Evolutionary conservation across 2,888 invertebrate species (phyloP), one percentile per base, ranked within the genome.

Genomic region (Danaus chrysippus): DNA sequence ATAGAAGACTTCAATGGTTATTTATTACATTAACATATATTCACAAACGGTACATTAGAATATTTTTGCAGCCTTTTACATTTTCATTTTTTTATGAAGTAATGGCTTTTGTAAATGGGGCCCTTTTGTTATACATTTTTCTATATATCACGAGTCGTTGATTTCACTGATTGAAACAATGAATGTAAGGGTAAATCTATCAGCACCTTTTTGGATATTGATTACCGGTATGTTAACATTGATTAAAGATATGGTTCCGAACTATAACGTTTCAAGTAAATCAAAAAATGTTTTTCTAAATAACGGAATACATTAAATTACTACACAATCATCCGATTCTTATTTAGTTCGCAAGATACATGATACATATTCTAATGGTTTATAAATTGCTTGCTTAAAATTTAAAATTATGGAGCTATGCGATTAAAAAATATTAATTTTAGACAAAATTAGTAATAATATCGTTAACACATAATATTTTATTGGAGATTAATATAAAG

Each of bases 1-100:
- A 34, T 6, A 34, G 23, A 34, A 34, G 23, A 34, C 23, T 3
- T 23, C 23, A 3, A 3, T 23, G 3, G 23, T n/a, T n/a, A n/a
- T 23, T 23, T 23, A 34, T 34, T 34, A 3, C 23, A 34, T 6
- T 6, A 1, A 34, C 23, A 3, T 3, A 6, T 34, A 34, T 34
- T 34, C 79, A 88, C 89, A 87, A 89, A 86, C 74, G 66, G 72
- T 65, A 75, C 71, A 71, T 73, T 76, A 79, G 79, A 84, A 82
- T 82, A 84, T 34, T 34, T 34, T 34, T 34, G 23, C 23, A 3
- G 23, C 23, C 77, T 83, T 84, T 82, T 76, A 82, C 80, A 79
- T 84, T 81, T 79, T 83, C 86, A 77, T 90, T 90, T 84, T 66
- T 76, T 86, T 87, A 86, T 81, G 84, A 86, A 86, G 87, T 87